Conservation (phyloP, 2,113 vertebrate species). For the Salvator merianae region DNA sequence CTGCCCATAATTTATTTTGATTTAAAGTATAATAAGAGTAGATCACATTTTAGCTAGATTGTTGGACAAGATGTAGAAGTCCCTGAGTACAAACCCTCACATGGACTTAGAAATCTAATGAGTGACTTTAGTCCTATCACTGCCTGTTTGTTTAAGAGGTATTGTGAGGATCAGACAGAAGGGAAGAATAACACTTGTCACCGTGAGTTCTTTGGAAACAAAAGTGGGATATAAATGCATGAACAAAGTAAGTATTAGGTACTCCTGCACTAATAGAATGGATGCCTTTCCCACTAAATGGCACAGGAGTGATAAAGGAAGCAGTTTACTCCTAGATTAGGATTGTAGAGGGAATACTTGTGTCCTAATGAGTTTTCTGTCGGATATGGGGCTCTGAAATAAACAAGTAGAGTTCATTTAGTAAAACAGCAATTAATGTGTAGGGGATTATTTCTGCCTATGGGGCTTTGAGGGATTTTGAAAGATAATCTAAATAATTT, state of each 20-base stretch:
- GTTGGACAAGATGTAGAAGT: too few relatives aligned
- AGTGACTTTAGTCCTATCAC: too few relatives aligned
- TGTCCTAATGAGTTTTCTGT: conserved; percentile 43
- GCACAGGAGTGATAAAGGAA: rapidly evolving
- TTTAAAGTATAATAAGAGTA: too few relatives aligned
- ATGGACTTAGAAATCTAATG: too few relatives aligned
- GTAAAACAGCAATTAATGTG: conserved; percentile 40
- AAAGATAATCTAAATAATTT: conserved; percentile 39
- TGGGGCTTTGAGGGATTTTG: conserved; percentile 39
- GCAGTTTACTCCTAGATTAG: conserved; percentile 14
- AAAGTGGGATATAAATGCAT: too few relatives aligned
- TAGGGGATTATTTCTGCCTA: conserved; percentile 31
- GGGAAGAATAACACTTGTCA: too few relatives aligned
- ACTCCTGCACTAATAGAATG: not conserved
- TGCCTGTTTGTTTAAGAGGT: too few relatives aligned
- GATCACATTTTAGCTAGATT: too few relatives aligned
- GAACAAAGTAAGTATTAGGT: too few relatives aligned
- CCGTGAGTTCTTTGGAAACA: not conserved
- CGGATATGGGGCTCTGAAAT: conserved; percentile 18
- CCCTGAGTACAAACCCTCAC: too few relatives aligned
- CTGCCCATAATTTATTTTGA: too few relatives aligned
- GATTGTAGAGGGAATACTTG: not conserved
- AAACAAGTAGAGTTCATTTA: conserved; percentile 36
- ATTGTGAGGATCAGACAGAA: too few relatives aligned
- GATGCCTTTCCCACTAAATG: not conserved